These are phyloP conservation scores for Clunio marinus DNA, from an alignment of 2,888 invertebrate species.

Conservation along the genomic window DNA sequence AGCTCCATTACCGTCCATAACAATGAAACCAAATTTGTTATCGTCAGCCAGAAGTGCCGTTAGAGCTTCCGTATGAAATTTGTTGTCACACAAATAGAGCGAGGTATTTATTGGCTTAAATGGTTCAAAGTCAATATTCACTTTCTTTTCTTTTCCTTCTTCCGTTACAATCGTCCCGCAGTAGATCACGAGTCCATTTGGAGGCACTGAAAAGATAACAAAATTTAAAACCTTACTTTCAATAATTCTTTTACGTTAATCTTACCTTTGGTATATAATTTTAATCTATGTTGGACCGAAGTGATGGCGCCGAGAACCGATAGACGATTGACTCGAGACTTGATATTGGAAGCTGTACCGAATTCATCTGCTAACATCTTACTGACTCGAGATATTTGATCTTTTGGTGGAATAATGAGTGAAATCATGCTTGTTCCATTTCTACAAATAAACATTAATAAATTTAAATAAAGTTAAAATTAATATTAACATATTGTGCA, in stretches of 20 bases:
- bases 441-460: no score
- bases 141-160: slow-evolving; percentile 99
- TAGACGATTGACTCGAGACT: slow-evolving; percentile 96
- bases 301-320: slow-evolving; percentile 99
- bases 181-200: slow-evolving; percentile 98
- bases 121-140: slow-evolving; percentile 99
- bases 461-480: not conserved
- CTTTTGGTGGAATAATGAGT: slow-evolving; percentile 98
- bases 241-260: not conserved
- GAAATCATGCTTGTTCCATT: slow-evolving; percentile 99
- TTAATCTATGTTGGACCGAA: slow-evolving; percentile 98
- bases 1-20: slow-evolving; percentile 99
- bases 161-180: slow-evolving; percentile 99
- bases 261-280: slow-evolving; percentile 96
- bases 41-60: slow-evolving; percentile 96
- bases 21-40: slow-evolving; percentile 99
- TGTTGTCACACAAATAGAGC: slow-evolving; percentile 98
- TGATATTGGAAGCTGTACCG: slow-evolving; percentile 99
- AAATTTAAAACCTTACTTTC: slow-evolving; percentile 17
- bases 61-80: slow-evolving; percentile 94
- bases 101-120: slow-evolving; percentile 99
- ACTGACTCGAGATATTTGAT: slow-evolving; percentile 98
- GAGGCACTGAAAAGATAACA: slow-evolving; percentile 72
- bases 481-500: no score
- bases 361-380: slow-evolving; percentile 99